These are phyloP conservation scores for Mus pahari DNA, from an alignment of 2,113 vertebrate species.

Conservation along the genomic window DNA sequence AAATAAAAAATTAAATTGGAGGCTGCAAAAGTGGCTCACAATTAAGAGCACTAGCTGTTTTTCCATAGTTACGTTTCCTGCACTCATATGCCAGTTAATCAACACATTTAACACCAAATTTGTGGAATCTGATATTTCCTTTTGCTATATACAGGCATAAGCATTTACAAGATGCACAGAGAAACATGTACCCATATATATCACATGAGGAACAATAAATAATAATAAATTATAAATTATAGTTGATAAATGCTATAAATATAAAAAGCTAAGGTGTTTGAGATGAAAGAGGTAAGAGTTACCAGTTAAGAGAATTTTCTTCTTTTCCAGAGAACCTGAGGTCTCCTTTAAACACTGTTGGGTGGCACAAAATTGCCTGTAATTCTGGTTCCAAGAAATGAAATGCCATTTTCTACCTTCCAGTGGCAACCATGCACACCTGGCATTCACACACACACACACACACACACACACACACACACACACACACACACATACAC, in stretches of 20 bases:
- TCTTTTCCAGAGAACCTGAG: background rate
- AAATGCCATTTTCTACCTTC: background rate
- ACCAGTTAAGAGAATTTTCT: background rate
- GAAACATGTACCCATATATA: background rate
- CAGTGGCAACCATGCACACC: rapidly evolving
- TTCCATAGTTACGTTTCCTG: background rate
- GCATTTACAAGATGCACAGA: background rate
- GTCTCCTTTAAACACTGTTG: background rate
- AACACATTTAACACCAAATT: background rate
- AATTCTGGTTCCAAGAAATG: background rate
- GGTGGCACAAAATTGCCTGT: background rate
- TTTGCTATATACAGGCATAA: background rate
- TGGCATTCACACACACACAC: background rate
- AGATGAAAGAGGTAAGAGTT: background rate
- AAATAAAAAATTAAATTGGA: background rate
- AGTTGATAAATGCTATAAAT: background rate
- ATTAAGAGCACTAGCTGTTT: background rate
- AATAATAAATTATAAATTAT: background rate
- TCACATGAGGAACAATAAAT: background rate
- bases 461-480: background rate
- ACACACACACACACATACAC: background rate
- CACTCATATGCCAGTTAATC: background rate
- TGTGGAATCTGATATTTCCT: background rate
- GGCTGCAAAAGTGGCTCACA: background rate
- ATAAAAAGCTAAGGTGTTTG: background rate